Base-by-base conservation (phyloP, 2,113 vertebrate genomes). In the Phodopus roborovskii region DNA sequence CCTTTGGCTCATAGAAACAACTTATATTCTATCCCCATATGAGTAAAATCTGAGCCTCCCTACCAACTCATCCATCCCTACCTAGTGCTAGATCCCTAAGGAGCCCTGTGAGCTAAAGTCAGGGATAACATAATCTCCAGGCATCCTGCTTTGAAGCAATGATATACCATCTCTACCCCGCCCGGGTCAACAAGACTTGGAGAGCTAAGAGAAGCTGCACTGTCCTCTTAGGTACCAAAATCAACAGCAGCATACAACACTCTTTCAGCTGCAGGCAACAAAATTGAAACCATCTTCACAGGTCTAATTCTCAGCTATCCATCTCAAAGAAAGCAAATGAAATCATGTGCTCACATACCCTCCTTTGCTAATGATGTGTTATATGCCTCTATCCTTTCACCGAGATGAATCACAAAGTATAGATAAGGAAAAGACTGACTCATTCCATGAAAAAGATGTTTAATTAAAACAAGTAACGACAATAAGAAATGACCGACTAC, bases 1-100 rank as follows among this genome's bases (percentile, higher is more conserved):
- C 88, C 90, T 58, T 94, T 90, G 92, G 84, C 90, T 88, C 85
- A 91, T 28, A 94, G 70, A 87, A 85, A 68, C 94, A 88, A 81
- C 60, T 96, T 94, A n/a, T 12, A 74, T 15, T 88, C 53, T 75
- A 12, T 39, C 50, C 45, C 88, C 60, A 30, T 30, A 42, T 70
- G 28, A 96, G 50, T 58, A 81, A 74, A 30, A 82, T 20, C n/a
- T 73, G 85, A 74, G 66, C 71, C 62, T 88, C 26, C 12, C 71
- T 85, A 5, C 64, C 79, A 77, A 81, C 33, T 39, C 53, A 82
- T 53, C 66, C n/a, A 39, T 86, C 82, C 56, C 75, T 74, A 22
- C 33, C 45, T 17, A 53, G 7, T 71, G 33, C 48, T 71, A 12
- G 3, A 7, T 45, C 22, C 70, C 16, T 36, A 36, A 58, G 73